Conservation (phyloP, 2,888 invertebrate genomes). For the Stenodema calcarata region DNA sequence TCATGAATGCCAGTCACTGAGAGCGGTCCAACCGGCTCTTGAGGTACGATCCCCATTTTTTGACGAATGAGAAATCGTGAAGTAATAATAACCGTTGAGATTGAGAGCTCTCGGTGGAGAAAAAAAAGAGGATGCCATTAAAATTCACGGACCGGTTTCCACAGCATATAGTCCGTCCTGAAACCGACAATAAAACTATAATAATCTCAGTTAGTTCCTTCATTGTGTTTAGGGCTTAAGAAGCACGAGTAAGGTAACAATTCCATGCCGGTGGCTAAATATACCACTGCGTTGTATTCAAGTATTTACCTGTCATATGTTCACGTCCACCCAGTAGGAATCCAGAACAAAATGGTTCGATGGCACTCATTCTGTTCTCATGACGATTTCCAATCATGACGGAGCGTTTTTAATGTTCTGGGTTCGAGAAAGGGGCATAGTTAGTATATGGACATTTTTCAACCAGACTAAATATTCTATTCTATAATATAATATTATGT, state of each 20-base stretch:
- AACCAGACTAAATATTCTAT: no score
- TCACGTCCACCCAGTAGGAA: background rate
- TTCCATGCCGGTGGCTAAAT: no score
- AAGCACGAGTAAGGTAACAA: no score
- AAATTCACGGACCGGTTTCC: background rate
- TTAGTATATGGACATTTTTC: background rate
- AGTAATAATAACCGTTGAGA: background rate
- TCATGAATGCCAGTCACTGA: background rate
- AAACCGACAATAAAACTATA: conserved; percentile 1
- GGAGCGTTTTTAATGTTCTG: background rate
- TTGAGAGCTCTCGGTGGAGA: background rate
- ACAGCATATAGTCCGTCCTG: background rate
- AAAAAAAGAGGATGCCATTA: background rate
- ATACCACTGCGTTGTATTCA: background rate
- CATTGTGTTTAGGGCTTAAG: background rate
- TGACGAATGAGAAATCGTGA: background rate
- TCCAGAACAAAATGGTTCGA: background rate
- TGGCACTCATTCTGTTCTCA: background rate
- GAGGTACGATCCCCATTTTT: background rate
- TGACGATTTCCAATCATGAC: background rate
- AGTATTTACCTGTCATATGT: background rate
- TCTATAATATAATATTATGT: no score
- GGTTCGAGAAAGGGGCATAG: background rate
- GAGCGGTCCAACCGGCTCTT: background rate
- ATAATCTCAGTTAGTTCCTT: background rate